A percentile compares a stretch with the other conserved stretches of the same genome.
Conservation (phyloP, 2,888 invertebrate species). For the Drosophila peninsularis region DNA sequence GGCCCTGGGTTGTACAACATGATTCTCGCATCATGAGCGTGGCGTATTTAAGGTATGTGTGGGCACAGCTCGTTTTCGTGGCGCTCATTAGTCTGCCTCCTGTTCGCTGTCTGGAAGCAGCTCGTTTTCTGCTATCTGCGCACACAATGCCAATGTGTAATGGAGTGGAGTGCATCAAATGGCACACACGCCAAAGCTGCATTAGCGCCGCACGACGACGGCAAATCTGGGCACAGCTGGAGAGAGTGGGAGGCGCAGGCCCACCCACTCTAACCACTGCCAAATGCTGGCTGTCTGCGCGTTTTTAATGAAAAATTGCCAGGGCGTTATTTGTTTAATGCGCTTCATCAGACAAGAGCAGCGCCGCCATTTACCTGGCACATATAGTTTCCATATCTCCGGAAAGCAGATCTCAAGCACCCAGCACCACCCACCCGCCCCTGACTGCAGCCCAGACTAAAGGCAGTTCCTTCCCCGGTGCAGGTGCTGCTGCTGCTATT, state of each 20-base stretch:
- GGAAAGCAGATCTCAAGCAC: not conserved
- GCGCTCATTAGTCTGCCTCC: conserved; percentile 43
- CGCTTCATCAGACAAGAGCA: conserved; percentile 57
- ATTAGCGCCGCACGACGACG: conserved; percentile 47
- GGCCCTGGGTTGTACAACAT: too few relatives aligned
- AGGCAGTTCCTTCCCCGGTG: conserved; percentile 37
- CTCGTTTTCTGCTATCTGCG: conserved; percentile 36
- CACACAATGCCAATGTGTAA: conserved; percentile 44
- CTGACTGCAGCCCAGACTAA: not conserved
- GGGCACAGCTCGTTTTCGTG: conserved; percentile 19
- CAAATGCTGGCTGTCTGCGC: conserved; percentile 37
- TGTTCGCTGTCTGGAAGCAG: not conserved
- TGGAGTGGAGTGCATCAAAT: conserved; percentile 63
- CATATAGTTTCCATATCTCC: conserved; percentile 12
- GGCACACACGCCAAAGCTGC: conserved; percentile 65
- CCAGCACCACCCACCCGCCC: not conserved
- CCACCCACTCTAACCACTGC: not conserved
- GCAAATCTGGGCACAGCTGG: conserved; percentile 13
- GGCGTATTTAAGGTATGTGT: conserved; percentile 21
- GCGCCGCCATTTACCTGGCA: conserved; percentile 30
- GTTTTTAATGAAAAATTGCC: conserved; percentile 67
- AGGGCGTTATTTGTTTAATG: conserved; percentile 71
- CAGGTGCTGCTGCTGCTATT: conserved; percentile 34
- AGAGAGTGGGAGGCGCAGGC: not conserved
- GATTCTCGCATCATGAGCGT: conserved; percentile 41